Evolutionary conservation across 2,888 invertebrate genomes (phyloP), one percentile per base, ranked within the genome.

Genomic region (Aromia moschata): DNA sequence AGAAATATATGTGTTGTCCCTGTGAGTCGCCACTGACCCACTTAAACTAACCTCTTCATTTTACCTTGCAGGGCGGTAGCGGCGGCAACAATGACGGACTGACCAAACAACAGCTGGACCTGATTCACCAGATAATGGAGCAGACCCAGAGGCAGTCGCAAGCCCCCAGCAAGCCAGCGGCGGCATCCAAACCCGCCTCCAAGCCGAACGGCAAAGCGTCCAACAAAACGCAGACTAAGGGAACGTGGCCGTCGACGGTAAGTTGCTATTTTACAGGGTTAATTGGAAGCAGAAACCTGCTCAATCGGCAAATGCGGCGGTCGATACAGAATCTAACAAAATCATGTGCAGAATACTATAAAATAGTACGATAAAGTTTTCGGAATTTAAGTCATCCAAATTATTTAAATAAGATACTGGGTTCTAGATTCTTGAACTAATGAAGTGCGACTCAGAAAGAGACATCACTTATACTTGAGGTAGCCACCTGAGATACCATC

Each of bases 91-190:
- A 88, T 76, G 89, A 89, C 70, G 88, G 88, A 59, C 81, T 89
- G 67, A 89, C 89, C 54, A 86, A 88, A 70, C 89, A 90, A 73
- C 90, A 90, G 78, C 83, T 90, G 71, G 89, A 90, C 78, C 83
- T 90, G 72, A 89, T 90, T 73, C 89, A 89, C 79, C 89, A 89
- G 80, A 89, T 89, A 70, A 89, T 90, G 88, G 88, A 89, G 73
- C 89, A 89, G 78, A 89, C 89, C 12, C 89, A 89, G 76, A 73
- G 80, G 74, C 81, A 81, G 73, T 80, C 80, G 64, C 88, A 88
- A 71, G 86, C 86, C 10, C 7, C 52, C n/a, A 58, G 57, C 38
- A 60, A 64, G 60, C 45, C 64, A 17, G 81, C 80, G 60, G 41
- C 64, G 16, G 81, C 80, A 61, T 81, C 82, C 33, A 81, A 75